phyloP scores from a whole-genome alignment of 2,113 vertebrate species.

The Cyrtonyx montezumae region DNA sequence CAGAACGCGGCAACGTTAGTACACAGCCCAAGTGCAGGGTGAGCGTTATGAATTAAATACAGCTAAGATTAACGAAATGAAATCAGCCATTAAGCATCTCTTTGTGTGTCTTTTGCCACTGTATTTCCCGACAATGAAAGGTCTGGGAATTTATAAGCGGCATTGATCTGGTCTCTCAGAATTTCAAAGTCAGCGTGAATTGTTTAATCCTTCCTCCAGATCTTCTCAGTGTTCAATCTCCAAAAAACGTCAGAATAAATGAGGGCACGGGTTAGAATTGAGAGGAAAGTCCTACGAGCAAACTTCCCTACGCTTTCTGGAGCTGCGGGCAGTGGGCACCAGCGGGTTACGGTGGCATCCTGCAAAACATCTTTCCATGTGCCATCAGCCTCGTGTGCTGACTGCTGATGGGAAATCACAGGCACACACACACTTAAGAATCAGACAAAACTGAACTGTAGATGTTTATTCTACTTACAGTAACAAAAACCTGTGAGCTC shows the following conservation, averaged over 20 bases:
- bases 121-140: not conserved
- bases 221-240: not conserved
- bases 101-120: not conserved
- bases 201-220: not conserved
- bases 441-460: constrained; percentile 51
- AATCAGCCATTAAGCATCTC: not conserved
- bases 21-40: not conserved
- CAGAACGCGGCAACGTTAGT: not conserved
- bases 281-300: not conserved
- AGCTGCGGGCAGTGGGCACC: too few relatives aligned
- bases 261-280: not conserved
- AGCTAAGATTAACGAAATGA: not conserved
- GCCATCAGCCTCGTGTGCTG: not conserved
- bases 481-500: constrained; percentile 81
- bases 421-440: not conserved
- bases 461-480: constrained; percentile 84
- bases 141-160: not conserved
- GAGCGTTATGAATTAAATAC: not conserved
- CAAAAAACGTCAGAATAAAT: not conserved
- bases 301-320: not conserved
- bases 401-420: not conserved
- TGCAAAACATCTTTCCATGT: accelerated
- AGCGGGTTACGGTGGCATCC: not conserved
- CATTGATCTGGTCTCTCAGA: not conserved
- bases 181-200: not conserved